These are phyloP conservation scores for Ochotona princeps DNA, from an alignment of 2,113 vertebrate genomes.

Conservation along the genomic window DNA sequence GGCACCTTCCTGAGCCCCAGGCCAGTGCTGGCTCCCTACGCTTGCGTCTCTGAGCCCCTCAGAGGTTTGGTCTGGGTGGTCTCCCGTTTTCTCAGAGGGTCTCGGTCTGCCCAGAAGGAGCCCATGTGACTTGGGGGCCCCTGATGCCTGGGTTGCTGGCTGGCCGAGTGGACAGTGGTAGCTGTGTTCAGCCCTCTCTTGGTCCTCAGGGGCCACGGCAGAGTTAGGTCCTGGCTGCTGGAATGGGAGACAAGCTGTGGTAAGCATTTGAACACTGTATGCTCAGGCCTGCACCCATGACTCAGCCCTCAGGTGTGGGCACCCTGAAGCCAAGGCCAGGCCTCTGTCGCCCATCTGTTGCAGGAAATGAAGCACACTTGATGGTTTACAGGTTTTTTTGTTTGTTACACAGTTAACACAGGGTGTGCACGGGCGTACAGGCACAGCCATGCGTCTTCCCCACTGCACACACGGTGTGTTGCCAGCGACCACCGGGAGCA, in stretches of 20 bases:
- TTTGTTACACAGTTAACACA: too few relatives aligned
- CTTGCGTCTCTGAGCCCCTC: not conserved
- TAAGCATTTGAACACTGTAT: not conserved
- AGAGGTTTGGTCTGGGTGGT: too few relatives aligned
- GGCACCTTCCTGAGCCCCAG: not conserved
- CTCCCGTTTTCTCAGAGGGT: accelerated
- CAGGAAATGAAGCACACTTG: too few relatives aligned
- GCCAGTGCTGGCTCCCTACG: not conserved
- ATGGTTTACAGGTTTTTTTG: too few relatives aligned
- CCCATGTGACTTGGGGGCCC: accelerated
- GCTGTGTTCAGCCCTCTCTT: accelerated
- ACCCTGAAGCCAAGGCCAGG: too few relatives aligned
- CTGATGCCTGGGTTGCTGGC: not conserved
- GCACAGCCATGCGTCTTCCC: not conserved
- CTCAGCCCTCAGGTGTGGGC: too few relatives aligned
- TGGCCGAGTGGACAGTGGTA: not conserved
- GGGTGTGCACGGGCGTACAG: accelerated
- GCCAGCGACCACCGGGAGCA: not conserved
- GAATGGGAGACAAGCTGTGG: not conserved
- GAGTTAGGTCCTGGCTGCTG: not conserved
- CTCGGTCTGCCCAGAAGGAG: not conserved
- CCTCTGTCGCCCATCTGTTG: too few relatives aligned
- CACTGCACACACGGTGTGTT: not conserved
- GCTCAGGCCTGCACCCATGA: too few relatives aligned
- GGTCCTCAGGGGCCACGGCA: not conserved